Evolutionary conservation across 2,113 vertebrate genomes (phyloP), one percentile per base, ranked within the genome.

Genomic region (Thalassoma bifasciatum): DNA sequence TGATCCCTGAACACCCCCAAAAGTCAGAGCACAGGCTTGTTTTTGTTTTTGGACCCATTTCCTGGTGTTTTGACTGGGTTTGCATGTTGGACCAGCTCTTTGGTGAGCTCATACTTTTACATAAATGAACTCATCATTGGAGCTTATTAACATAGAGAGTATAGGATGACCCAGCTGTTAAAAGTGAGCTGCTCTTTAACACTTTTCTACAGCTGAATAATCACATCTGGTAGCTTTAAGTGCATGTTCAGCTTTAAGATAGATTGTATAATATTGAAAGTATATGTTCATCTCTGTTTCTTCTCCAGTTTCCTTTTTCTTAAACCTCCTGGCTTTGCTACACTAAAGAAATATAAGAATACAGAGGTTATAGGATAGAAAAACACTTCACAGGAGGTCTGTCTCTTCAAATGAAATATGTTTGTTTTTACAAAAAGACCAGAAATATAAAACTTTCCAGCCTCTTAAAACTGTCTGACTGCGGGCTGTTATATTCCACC

Each of bases 11-110:
- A 82, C 62, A 37, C 58, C 82, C 76, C 71, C 73, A 57, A 74
- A 83, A 81, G 54, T 64, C 66, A 19, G 57, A 77, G 61, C 50
- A 77, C 69, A 68, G 58, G 82, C 66, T 78, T 86, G 86, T 90
- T 91, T 88, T 88, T 88, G 88, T 89, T 91, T 90, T 88, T 59
- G 50, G 79, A 61, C 73, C 37, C 1, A 22, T 79, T 86, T 91
- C 85, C 84, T 85, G 6, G 42, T 92, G 88, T 91, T 92, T 82
- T 91, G 89, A 89, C 90, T 90, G 82, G 46, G 56, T 23, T 23
- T 75, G 47, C 73, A 72, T 68, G 75, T 30, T 72, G 82, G 16
- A 56, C 59, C 77, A 79, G 23, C 63, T 26, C 14, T 63, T 56
- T 34, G 54, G 44, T 85, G 83, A 91, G 76, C 79, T 90, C 87